Evolutionary conservation across 1,140 invertebrate genomes (phyloP).

Genomic region (Fopius arisanus): DNA sequence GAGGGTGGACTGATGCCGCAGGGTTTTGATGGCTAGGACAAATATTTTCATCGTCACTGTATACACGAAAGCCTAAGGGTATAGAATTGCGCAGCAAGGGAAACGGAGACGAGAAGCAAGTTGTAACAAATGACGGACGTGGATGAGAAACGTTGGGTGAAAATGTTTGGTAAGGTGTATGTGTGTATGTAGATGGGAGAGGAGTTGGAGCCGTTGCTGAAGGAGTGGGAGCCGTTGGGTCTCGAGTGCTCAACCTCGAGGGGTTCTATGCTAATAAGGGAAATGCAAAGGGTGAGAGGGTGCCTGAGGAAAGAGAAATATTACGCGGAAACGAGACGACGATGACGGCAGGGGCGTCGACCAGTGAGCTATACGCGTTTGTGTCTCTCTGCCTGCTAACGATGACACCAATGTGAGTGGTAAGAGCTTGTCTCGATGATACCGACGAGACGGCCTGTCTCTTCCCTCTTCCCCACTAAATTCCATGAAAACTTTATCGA

Average conservation of each 20-base stretch:
- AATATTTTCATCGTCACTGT: not conserved
- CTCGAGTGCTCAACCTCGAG: conserved; percentile 43
- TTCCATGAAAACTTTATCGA: not conserved
- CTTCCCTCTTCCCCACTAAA: not conserved
- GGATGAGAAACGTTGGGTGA: not conserved
- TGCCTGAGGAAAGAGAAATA: conserved; percentile 22
- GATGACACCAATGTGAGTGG: not conserved
- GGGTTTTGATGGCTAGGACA: not conserved
- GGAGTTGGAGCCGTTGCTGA: not conserved
- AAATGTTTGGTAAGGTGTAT: not conserved
- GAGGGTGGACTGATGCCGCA: not conserved
- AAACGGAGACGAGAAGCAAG: not conserved
- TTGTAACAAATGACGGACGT: conserved; percentile 25
- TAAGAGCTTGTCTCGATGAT: conserved; percentile 3
- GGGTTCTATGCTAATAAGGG: conserved; percentile 47
- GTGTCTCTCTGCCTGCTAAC: not conserved
- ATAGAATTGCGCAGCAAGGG: not conserved
- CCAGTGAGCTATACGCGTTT: not conserved
- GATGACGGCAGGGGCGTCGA: not conserved
- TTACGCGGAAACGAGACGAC: conserved; percentile 18
- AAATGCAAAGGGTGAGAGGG: not conserved
- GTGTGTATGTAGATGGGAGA: not conserved
- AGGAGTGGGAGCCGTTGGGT: conserved; percentile 23
- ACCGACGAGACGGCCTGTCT: not conserved
- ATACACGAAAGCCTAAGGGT: not conserved